phyloP scores from a whole-genome alignment of 1,140 invertebrate species.

The Protaetia brevitarsis region DNA sequence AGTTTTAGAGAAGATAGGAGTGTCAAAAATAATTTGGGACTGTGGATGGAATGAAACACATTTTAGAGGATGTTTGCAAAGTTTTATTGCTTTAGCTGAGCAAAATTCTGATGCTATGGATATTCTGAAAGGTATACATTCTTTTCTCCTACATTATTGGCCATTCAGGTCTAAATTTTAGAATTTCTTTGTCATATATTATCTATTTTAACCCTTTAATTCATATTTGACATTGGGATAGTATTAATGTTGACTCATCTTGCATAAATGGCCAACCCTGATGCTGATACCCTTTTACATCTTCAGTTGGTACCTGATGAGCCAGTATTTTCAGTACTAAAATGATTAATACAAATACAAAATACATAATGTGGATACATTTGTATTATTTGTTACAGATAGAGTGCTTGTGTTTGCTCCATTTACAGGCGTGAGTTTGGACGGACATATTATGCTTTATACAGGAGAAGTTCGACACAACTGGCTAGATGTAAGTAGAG shows the following conservation, averaged over 20 bases:
- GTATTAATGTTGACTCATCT: too few relatives aligned
- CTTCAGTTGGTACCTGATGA: too few relatives aligned
- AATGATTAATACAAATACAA: too few relatives aligned
- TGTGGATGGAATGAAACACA: slow-evolving; percentile 87
- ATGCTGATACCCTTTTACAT: too few relatives aligned
- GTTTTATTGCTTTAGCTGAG: slow-evolving; percentile 65
- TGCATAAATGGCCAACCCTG: too few relatives aligned
- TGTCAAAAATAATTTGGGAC: slow-evolving; percentile 68
- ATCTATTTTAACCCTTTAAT: too few relatives aligned
- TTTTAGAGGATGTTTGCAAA: slow-evolving; percentile 78
- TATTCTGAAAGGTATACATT: slow-evolving; percentile 56
- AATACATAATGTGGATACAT: too few relatives aligned
- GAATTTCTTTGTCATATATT: too few relatives aligned
- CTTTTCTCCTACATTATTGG: too few relatives aligned
- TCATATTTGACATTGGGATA: too few relatives aligned
- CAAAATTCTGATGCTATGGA: slow-evolving; percentile 69
- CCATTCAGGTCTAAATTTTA: background rate
- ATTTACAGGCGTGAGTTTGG: slow-evolving; percentile 83
- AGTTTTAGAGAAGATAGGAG: slow-evolving; percentile 55
- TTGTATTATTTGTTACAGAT: slow-evolving; percentile 56
- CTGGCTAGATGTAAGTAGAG: slow-evolving; percentile 76
- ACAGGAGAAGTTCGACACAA: slow-evolving; percentile 87
- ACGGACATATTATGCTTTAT: slow-evolving; percentile 83
- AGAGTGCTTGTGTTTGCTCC: slow-evolving; percentile 78
- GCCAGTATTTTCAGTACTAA: too few relatives aligned